phyloP scores from a whole-genome alignment of 2,888 invertebrate species.

The Dilophus febrilis region DNA sequence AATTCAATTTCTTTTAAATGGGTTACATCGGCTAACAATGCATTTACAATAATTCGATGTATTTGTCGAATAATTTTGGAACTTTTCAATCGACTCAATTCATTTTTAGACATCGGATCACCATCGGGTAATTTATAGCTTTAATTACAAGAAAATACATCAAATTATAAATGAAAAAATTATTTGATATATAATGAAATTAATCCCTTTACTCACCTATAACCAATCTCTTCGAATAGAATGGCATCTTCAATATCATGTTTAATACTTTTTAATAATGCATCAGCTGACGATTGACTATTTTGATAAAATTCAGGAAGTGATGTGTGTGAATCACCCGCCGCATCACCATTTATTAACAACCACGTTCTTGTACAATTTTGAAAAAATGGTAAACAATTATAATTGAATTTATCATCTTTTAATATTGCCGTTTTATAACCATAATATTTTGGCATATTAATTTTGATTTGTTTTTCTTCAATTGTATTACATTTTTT shows the following conservation, averaged over 20 bases:
- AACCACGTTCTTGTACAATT: slow-evolving; percentile 65
- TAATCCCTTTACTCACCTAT: slow-evolving; percentile 41
- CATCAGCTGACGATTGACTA: slow-evolving; percentile 32
- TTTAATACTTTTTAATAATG: slow-evolving; percentile 36
- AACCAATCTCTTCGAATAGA: slow-evolving; percentile 38
- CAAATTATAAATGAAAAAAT: neutral
- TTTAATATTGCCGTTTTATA: slow-evolving; percentile 44
- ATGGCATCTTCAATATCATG: slow-evolving; percentile 44
- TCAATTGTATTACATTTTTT: slow-evolving; percentile 53
- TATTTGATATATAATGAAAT: neutral
- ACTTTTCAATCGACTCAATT: slow-evolving; percentile 13
- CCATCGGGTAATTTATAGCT: too few species aligned
- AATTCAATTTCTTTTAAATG: slow-evolving; percentile 44
- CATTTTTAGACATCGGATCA: slow-evolving; percentile 11
- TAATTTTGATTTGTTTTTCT: slow-evolving; percentile 67
- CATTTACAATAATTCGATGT: slow-evolving; percentile 47
- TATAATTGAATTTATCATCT: slow-evolving; percentile 45
- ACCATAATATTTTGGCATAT: slow-evolving; percentile 70
- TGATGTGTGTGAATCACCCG: too few species aligned
- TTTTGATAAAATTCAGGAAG: slow-evolving; percentile 43
- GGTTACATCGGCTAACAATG: slow-evolving; percentile 37
- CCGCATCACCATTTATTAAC: slow-evolving; percentile 40
- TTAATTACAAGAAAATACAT: too few species aligned
- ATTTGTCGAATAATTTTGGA: slow-evolving; percentile 35
- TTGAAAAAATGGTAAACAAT: slow-evolving; percentile 50